phyloP scores from a whole-genome alignment of 2,113 vertebrate genomes.

The Oplegnathus fasciatus region DNA sequence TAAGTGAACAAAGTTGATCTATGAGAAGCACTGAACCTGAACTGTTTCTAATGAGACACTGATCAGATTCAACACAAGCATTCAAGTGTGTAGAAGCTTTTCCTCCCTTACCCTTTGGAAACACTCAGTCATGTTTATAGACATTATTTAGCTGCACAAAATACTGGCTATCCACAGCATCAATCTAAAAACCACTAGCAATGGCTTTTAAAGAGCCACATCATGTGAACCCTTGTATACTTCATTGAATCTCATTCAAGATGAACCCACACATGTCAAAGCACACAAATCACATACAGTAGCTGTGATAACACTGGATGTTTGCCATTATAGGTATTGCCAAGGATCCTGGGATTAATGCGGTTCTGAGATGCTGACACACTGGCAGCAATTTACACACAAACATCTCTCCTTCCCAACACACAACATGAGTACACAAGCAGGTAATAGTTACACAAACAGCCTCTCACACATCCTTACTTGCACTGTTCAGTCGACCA shows the following conservation, averaged over 20 bases:
- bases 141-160: background rate
- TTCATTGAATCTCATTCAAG: no score
- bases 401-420: background rate
- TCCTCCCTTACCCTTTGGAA: no score
- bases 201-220: background rate
- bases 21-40: no score
- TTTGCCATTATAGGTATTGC: background rate
- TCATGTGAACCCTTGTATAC: background rate
- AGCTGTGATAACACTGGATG: background rate
- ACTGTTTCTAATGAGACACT: no score
- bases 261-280: background rate
- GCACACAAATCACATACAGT: background rate
- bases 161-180: no score
- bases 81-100: no score
- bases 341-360: conserved; percentile 13
- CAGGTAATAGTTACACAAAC: no score
- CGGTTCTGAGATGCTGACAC: background rate
- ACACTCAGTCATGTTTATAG: no score
- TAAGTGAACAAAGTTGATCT: no score
- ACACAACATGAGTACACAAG: background rate
- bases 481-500: conserved; percentile 42
- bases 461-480: conserved; percentile 33
- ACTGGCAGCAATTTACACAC: background rate
- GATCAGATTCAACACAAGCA: no score
- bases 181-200: background rate